phyloP scores from a whole-genome alignment of 2,888 invertebrate species.

The Spodoptera littoralis region DNA sequence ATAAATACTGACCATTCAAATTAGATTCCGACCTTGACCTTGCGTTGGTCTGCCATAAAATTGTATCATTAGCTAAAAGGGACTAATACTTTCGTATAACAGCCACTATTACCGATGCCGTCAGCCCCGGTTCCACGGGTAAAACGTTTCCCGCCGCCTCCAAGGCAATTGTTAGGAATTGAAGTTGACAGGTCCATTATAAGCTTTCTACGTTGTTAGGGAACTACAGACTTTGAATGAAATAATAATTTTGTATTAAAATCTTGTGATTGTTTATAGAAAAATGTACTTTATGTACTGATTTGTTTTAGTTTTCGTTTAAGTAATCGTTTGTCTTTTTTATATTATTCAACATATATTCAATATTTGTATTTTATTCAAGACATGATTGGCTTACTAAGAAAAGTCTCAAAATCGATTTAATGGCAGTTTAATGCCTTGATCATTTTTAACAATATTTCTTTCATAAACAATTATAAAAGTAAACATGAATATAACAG shows the following conservation, averaged over 20 bases:
- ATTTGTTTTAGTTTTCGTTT: not conserved
- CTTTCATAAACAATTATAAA: too few species aligned
- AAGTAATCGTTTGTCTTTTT: not conserved
- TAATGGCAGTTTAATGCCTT: too few species aligned
- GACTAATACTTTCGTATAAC: slow-evolving; percentile 42
- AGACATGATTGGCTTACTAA: too few species aligned
- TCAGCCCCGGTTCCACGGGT: slow-evolving; percentile 39
- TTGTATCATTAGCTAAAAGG: slow-evolving; percentile 51
- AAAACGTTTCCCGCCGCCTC: slow-evolving; percentile 49
- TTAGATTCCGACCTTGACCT: slow-evolving; percentile 19
- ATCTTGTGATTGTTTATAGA: slow-evolving; percentile 2
- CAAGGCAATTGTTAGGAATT: slow-evolving; percentile 58
- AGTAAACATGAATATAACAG: too few species aligned
- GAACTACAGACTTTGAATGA: slow-evolving; percentile 37
- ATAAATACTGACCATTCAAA: not conserved
- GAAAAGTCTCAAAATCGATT: too few species aligned
- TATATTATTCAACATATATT: too few species aligned
- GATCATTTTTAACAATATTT: too few species aligned
- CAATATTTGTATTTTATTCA: too few species aligned
- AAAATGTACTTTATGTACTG: slow-evolving; percentile 7
- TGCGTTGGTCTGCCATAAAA: slow-evolving; percentile 27
- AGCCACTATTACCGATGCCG: slow-evolving; percentile 40
- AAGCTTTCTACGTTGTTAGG: slow-evolving; percentile 48
- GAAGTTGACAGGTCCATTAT: slow-evolving; percentile 63
- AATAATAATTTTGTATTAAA: slow-evolving; percentile 37